Evolutionary conservation across 2,888 invertebrate genomes (phyloP).

Genomic region (Caenorhabditis imperialis): DNA sequence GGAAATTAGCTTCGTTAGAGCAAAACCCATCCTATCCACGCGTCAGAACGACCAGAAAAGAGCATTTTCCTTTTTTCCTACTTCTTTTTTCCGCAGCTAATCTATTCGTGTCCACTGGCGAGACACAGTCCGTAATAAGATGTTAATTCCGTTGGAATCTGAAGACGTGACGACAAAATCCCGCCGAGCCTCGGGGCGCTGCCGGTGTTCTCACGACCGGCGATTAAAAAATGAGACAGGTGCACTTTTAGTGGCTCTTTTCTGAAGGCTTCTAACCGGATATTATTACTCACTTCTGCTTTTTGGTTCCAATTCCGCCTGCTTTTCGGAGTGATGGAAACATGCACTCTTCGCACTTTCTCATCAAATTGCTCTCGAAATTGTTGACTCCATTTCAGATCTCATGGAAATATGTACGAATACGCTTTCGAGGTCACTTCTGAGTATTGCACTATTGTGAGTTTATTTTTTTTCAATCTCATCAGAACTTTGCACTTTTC

Average conservation of each 20-base stretch:
- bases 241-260: too few species aligned
- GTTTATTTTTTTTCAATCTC: slow-evolving; percentile 6
- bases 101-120: slow-evolving; percentile 2
- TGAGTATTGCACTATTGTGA: slow-evolving; percentile 36
- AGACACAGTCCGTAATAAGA: slow-evolving; percentile 35
- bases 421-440: slow-evolving; percentile 15
- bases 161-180: background rate
- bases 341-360: too few species aligned
- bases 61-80: slow-evolving; percentile 13
- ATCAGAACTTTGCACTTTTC: slow-evolving; percentile 3
- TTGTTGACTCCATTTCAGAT: slow-evolving; percentile 9
- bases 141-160: slow-evolving; percentile 33
- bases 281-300: slow-evolving; percentile 15
- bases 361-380: too few species aligned
- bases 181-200: background rate
- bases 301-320: slow-evolving; percentile 8
- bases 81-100: too few species aligned
- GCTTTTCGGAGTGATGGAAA: background rate
- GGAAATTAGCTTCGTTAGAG: slow-evolving; percentile 33
- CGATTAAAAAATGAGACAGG: slow-evolving; percentile 31
- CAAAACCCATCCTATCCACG: background rate
- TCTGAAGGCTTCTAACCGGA: too few species aligned
- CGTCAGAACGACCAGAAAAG: slow-evolving; percentile 29
- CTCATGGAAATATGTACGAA: slow-evolving; percentile 10
- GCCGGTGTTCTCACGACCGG: slow-evolving; percentile 16